phyloP scores from a whole-genome alignment of 2,113 vertebrate genomes.

The Leuciscus idus region DNA sequence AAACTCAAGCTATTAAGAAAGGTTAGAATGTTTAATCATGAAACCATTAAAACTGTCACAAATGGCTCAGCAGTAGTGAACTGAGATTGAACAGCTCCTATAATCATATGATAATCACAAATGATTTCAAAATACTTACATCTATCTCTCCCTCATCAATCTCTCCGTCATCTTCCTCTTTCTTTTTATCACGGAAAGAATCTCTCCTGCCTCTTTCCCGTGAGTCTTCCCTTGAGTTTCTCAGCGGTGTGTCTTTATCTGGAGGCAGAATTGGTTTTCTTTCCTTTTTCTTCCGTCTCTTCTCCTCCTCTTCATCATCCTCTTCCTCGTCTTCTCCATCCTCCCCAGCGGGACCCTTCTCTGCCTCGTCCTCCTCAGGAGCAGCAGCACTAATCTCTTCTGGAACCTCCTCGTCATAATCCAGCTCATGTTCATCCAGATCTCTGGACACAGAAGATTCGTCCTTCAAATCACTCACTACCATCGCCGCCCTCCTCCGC shows the following conservation, averaged over 20 bases:
- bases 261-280: slow-evolving; percentile 73
- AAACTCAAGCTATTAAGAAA: neutral
- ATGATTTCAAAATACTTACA: slow-evolving; percentile 78
- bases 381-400: slow-evolving; percentile 82
- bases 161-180: slow-evolving; percentile 95
- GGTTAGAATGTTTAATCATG: neutral
- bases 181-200: slow-evolving; percentile 87
- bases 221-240: slow-evolving; percentile 62
- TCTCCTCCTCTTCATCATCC: slow-evolving; percentile 79
- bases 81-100: neutral
- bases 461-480: slow-evolving; percentile 83
- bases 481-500: slow-evolving; percentile 55
- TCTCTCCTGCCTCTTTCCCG: slow-evolving; percentile 79
- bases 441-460: slow-evolving; percentile 93
- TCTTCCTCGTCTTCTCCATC: slow-evolving; percentile 69
- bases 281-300: slow-evolving; percentile 66
- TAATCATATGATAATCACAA: neutral
- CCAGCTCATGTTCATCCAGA: slow-evolving; percentile 94
- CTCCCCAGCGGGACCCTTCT: slow-evolving; percentile 64
- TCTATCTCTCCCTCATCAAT: slow-evolving; percentile 98
- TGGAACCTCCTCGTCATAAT: slow-evolving; percentile 97
- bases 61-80: neutral
- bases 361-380: slow-evolving; percentile 74
- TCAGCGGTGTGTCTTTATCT: slow-evolving; percentile 62
- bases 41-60: neutral